These are phyloP conservation scores for Phthorimaea operculella DNA, from an alignment of 1,140 invertebrate species.

Conservation along the genomic window DNA sequence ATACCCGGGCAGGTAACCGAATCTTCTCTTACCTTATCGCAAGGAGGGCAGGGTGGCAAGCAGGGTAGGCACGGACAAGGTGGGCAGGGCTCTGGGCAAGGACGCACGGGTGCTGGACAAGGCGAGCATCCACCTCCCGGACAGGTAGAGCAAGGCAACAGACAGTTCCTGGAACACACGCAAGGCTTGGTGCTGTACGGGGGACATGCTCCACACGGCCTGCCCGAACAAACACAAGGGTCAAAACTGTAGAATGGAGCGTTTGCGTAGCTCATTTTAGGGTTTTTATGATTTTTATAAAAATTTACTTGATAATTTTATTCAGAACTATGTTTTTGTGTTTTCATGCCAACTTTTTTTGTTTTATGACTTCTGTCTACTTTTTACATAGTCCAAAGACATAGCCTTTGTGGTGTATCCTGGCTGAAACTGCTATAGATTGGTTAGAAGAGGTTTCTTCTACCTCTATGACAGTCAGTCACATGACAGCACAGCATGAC, in stretches of 20 bases:
- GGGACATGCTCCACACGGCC: constrained; percentile 49
- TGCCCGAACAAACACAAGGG: constrained; percentile 44
- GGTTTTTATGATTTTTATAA: constrained; percentile 25
- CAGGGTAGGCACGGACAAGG: constrained; percentile 43
- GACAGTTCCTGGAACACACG: constrained; percentile 36
- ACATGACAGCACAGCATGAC: too few species aligned
- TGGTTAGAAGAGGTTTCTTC: too few species aligned
- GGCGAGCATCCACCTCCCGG: constrained; percentile 53
- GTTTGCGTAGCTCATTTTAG: constrained; percentile 32
- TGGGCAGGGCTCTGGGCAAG: constrained; percentile 41
- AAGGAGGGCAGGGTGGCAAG: constrained; percentile 47
- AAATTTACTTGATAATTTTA: constrained; percentile 1
- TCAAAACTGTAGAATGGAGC: constrained; percentile 52
- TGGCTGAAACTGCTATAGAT: neutral
- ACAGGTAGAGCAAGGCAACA: constrained; percentile 42
- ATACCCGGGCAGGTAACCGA: too few species aligned
- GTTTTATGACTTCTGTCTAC: neutral
- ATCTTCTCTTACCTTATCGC: constrained; percentile 37
- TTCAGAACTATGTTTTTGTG: neutral
- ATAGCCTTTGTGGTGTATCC: constrained; percentile 5
- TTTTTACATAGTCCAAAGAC: too few species aligned
- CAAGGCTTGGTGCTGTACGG: constrained; percentile 50
- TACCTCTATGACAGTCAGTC: too few species aligned
- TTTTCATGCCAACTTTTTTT: neutral
- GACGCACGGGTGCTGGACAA: constrained; percentile 51